phyloP scores from a whole-genome alignment of 2,113 vertebrate genomes.

The Atractosteus spatula region DNA sequence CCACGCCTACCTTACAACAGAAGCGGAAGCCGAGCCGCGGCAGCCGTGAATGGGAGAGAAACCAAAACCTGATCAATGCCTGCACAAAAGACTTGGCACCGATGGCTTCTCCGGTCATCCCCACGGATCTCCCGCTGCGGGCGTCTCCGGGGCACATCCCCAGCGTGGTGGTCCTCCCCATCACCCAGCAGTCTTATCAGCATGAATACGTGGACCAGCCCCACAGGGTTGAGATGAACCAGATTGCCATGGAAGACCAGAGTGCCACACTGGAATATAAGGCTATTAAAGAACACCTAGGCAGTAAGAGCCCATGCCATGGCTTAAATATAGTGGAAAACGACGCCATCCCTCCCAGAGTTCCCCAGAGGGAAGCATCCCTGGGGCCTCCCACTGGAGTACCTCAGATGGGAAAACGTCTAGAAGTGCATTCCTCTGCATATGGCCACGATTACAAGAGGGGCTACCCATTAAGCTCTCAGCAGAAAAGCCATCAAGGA shows the following conservation, averaged over 20 bases:
- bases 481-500: conserved; percentile 70
- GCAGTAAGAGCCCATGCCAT: conserved; percentile 81
- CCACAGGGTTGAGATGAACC: conserved; percentile 73
- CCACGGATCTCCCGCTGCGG: conserved; percentile 87
- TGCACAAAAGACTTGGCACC: conserved; percentile 90
- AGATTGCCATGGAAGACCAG: conserved; percentile 82
- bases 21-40: conserved; percentile 88
- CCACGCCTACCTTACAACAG: conserved; percentile 90
- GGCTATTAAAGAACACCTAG: conserved; percentile 79
- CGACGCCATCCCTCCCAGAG: conserved; percentile 85
- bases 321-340: conserved; percentile 80
- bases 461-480: conserved; percentile 75
- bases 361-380: conserved; percentile 93
- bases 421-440: conserved; percentile 88
- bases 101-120: conserved; percentile 84
- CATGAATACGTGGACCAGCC: conserved; percentile 95
- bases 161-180: conserved; percentile 90
- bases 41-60: conserved; percentile 93
- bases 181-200: conserved; percentile 89
- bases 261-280: conserved; percentile 93
- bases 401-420: conserved; percentile 84
- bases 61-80: conserved; percentile 95
- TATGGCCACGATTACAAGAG: conserved; percentile 87
- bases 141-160: conserved; percentile 93
- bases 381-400: conserved; percentile 79